Percentiles rank a stretch among this genome's conserved stretches.
These are phyloP conservation scores for Anomalospiza imberbis DNA, from an alignment of 2,797 vertebrate genomes.

Conservation along the genomic window DNA sequence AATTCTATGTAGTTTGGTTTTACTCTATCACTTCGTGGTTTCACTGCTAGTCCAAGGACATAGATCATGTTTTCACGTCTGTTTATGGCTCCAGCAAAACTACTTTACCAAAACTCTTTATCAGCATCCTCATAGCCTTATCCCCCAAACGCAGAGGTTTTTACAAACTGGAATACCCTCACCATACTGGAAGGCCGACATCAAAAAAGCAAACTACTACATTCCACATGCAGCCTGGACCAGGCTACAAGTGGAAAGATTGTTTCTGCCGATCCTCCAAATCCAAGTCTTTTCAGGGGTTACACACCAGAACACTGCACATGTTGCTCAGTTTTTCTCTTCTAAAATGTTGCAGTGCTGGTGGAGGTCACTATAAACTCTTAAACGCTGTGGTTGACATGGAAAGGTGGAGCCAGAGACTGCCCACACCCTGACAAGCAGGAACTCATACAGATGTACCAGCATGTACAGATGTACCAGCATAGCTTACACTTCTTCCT, in stretches of 20 bases:
- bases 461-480: rapidly evolving
- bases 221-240: background rate
- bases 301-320: background rate
- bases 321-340: background rate
- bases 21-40: background rate
- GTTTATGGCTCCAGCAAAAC: background rate
- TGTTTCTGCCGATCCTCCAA: background rate
- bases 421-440: rapidly evolving
- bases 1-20: background rate
- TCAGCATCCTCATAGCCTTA: background rate
- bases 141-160: background rate
- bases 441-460: background rate
- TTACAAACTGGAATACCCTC: background rate
- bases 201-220: background rate
- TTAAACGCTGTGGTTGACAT: background rate
- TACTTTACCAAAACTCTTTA: background rate
- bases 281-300: background rate
- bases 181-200: background rate
- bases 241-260: background rate
- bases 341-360: background rate
- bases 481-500: background rate
- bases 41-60: background rate
- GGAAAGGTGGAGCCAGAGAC: background rate
- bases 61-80: background rate
- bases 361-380: background rate